These are phyloP conservation scores for Petroica traversi DNA, from an alignment of 2,113 vertebrate genomes.

Conservation along the genomic window DNA sequence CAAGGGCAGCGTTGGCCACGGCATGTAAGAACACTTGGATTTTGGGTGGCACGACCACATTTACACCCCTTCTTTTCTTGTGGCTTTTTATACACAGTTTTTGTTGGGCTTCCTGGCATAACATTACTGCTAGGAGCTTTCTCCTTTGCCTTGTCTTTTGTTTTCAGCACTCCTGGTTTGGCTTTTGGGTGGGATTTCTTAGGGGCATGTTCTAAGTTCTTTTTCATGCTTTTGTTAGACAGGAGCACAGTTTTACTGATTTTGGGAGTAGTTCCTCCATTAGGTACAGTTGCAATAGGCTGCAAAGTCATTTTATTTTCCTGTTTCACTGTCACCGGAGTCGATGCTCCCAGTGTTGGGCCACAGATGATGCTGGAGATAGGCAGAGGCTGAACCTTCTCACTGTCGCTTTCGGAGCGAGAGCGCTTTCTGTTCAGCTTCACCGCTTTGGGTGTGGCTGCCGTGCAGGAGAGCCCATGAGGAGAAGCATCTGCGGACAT, in stretches of 20 bases:
- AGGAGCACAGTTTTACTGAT: constrained; percentile 85
- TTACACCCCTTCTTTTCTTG: constrained; percentile 98
- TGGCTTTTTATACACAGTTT: constrained; percentile 94
- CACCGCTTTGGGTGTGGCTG: constrained; percentile 81
- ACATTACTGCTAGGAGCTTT: constrained; percentile 86
- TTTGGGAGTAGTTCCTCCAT: constrained; percentile 86
- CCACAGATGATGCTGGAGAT: constrained; percentile 93
- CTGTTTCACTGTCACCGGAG: constrained; percentile 81
- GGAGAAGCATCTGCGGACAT: constrained; percentile 76
- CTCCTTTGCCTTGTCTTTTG: constrained; percentile 90
- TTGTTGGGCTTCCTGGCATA: constrained; percentile 85
- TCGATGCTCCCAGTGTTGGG: constrained; percentile 80
- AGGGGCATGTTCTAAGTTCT: constrained; percentile 85
- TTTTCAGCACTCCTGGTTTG: constrained; percentile 88
- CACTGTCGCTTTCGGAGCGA: constrained; percentile 93
- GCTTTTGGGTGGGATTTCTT: constrained; percentile 93
- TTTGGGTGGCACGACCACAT: constrained; percentile 98
- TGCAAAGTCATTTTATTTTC: constrained; percentile 84
- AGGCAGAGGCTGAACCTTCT: constrained; percentile 91
- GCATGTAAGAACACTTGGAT: constrained; percentile 98
- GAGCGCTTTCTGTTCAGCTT: constrained; percentile 93
- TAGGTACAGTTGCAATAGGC: constrained; percentile 84
- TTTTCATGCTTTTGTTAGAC: constrained; percentile 88
- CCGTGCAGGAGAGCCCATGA: constrained; percentile 80
- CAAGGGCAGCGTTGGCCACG: constrained; percentile 97